phyloP scores from a whole-genome alignment of 37 sponge, comb jelly and placozoan species.

The Mnemiopsis leidyi region DNA sequence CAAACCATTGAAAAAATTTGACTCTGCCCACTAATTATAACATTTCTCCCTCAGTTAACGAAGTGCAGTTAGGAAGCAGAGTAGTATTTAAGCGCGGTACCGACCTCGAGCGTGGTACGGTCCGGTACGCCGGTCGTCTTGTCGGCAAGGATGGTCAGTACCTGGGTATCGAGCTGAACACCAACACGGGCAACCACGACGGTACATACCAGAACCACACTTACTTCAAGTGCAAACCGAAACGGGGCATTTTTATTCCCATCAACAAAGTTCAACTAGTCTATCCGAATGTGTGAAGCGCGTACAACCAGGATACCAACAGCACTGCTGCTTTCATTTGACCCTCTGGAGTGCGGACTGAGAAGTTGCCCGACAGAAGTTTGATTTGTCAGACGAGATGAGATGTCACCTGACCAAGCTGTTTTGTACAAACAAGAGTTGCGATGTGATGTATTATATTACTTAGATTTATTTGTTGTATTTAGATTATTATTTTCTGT shows the following conservation, averaged over 20 bases:
- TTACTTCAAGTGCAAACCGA: constrained; percentile 41
- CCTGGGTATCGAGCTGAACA: constrained; percentile 23
- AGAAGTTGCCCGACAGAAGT: too few relatives aligned
- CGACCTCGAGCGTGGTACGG: constrained; percentile 43
- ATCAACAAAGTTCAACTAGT: constrained; percentile 48
- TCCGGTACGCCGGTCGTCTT: constrained; percentile 26
- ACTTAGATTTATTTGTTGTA: background rate
- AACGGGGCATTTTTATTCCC: constrained; percentile 41
- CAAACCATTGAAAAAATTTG: too few relatives aligned
- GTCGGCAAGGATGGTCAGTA: constrained; percentile 53
- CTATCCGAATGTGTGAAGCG: constrained; percentile 15
- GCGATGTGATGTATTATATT: background rate
- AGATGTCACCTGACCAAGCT: too few relatives aligned
- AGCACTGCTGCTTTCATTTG: too few relatives aligned
- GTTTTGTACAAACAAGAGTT: background rate
- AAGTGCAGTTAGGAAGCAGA: background rate
- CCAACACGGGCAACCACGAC: constrained; percentile 56
- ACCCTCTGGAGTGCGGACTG: too few relatives aligned
- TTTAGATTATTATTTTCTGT: background rate
- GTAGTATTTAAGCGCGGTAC: constrained; percentile 32
- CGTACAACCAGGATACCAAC: too few relatives aligned
- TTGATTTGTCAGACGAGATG: too few relatives aligned
- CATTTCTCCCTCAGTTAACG: background rate
- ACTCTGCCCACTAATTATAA: too few relatives aligned
- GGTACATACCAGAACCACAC: constrained; percentile 55